These are phyloP conservation scores for Prunella fulvescens DNA, from an alignment of 2,113 vertebrate genomes.

Conservation along the genomic window DNA sequence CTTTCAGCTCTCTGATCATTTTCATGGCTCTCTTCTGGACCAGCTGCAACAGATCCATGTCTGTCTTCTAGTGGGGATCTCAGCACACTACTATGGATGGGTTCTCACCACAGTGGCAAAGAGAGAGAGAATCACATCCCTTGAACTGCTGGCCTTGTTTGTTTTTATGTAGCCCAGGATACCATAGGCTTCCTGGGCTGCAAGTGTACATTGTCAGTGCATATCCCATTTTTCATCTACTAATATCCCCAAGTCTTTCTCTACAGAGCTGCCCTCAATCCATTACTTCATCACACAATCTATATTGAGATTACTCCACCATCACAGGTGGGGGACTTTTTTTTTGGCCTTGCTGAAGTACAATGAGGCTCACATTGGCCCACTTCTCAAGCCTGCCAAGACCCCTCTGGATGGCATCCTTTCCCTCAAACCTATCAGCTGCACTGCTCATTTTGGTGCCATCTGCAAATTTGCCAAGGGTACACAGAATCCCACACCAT, in stretches of 20 bases:
- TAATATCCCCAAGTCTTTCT: not conserved
- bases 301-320: fast-evolving
- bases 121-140: not conserved
- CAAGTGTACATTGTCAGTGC: not conserved
- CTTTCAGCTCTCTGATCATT: not conserved
- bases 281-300: not conserved
- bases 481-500: not conserved
- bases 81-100: not conserved
- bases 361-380: not conserved
- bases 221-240: not conserved
- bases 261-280: not conserved
- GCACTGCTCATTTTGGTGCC: not conserved
- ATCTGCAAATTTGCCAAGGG: not conserved
- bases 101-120: not conserved
- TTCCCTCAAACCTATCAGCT: not conserved
- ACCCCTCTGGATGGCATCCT: not conserved
- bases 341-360: not conserved
- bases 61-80: not conserved
- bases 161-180: not conserved
- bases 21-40: not conserved
- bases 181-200: not conserved
- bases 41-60: not conserved
- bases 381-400: not conserved
- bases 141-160: not conserved
- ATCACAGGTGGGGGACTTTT: not conserved